Percentiles rank a stretch among this genome's conserved stretches.
Conservation (phyloP, 2,113 vertebrate genomes). For the Bombycilla garrulus region DNA sequence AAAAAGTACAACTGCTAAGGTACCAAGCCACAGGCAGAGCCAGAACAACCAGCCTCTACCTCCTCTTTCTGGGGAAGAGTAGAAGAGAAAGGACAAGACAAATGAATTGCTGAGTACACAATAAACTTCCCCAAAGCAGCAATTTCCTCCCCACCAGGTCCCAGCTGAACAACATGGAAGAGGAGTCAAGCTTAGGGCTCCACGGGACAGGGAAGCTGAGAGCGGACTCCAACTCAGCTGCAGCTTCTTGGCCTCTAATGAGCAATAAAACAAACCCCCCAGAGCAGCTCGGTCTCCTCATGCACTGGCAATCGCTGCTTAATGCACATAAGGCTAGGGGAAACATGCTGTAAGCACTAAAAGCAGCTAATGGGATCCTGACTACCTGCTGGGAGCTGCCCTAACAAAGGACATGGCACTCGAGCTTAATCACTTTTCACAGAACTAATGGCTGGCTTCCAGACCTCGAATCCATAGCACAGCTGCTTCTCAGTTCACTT, state of each 20-base stretch:
- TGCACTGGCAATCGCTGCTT: not conserved
- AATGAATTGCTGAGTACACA: not conserved
- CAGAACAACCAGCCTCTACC: not conserved
- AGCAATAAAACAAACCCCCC: not conserved
- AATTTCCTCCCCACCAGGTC: not conserved
- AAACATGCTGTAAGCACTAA: not conserved
- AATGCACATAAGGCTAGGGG: not conserved
- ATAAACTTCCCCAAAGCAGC: not conserved
- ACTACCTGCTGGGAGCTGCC: not conserved
- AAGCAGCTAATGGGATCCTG: not conserved
- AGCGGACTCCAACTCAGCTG: not conserved
- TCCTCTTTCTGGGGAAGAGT: not conserved
- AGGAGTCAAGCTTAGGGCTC: not conserved
- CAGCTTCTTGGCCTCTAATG: not conserved
- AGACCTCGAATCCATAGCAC: fast-evolving
- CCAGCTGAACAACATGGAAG: not conserved
- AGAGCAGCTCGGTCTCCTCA: not conserved
- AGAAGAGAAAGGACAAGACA: not conserved
- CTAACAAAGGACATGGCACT: not conserved
- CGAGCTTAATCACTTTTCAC: not conserved
- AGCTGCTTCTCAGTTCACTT: not conserved
- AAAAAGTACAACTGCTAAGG: not conserved
- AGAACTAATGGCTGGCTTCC: not conserved
- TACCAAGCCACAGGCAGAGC: not conserved
- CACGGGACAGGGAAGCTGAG: fast-evolving